Conservation (phyloP, 2,797 vertebrate species). For the Sebastes flavidus region DNA sequence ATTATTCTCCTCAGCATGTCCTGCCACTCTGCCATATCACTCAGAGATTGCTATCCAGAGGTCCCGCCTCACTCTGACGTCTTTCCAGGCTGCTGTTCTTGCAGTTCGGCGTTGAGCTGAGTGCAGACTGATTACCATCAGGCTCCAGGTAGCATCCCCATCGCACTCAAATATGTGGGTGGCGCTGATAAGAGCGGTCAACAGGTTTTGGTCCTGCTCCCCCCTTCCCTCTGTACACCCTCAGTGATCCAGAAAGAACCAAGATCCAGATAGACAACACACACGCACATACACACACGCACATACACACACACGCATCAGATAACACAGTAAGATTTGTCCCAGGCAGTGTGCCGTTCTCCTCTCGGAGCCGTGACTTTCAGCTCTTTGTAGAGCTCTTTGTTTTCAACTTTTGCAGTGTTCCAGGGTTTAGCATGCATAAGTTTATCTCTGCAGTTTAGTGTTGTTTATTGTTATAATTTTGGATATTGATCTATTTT, state of each 20-base stretch:
- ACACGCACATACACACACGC: conserved; percentile 23
- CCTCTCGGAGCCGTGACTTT: conserved; percentile 4
- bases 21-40: conserved; percentile 47
- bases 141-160: conserved; percentile 75
- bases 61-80: conserved; percentile 44
- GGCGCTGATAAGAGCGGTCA: conserved; percentile 68
- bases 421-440: not conserved
- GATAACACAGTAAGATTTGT: conserved; percentile 55
- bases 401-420: conserved; percentile 22
- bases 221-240: conserved; percentile 39
- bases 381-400: not conserved
- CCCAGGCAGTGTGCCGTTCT: conserved; percentile 32
- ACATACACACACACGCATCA: no score
- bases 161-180: conserved; percentile 66
- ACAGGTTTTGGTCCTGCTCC: conserved; percentile 37
- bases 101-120: conserved; percentile 17
- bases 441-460: not conserved
- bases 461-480: not conserved
- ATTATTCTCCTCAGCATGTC: conserved; percentile 29
- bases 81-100: conserved; percentile 34
- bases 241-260: conserved; percentile 81
- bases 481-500: not conserved
- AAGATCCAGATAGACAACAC: conserved; percentile 80
- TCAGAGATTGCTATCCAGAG: conserved; percentile 53
- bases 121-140: conserved; percentile 80